Conservation (phyloP, 2,888 invertebrate species). For the Dolichopus griseipennis region DNA sequence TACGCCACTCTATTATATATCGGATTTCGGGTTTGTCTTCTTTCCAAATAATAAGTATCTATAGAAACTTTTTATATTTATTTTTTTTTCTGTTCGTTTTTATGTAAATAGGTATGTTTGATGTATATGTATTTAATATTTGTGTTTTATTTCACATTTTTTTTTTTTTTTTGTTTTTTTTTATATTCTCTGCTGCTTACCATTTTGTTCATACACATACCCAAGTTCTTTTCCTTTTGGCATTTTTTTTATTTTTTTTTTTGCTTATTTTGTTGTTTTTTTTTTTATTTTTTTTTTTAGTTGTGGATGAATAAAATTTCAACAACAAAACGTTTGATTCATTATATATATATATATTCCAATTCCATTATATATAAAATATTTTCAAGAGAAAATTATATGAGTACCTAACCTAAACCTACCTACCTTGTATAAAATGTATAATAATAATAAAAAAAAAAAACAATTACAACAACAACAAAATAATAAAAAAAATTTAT, state of each 20-base stretch:
- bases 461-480: too few species aligned
- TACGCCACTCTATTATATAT: constrained; percentile 6
- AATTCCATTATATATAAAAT: background rate
- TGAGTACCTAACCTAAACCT: too few species aligned
- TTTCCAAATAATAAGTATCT: constrained; percentile 6
- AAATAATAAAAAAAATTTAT: too few species aligned
- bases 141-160: background rate
- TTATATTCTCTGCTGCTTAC: background rate
- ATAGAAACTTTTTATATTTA: background rate
- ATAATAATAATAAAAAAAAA: too few species aligned
- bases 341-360: too few species aligned
- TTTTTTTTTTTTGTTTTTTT: background rate
- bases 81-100: background rate
- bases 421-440: too few species aligned
- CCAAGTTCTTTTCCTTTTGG: background rate
- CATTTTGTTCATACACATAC: background rate
- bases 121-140: constrained; percentile 1
- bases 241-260: background rate
- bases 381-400: too few species aligned
- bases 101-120: constrained; percentile 6
- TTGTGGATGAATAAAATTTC: constrained; percentile 6
- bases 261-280: background rate
- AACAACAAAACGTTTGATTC: constrained; percentile 6
- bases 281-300: background rate
- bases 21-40: constrained; percentile 6